Evolutionary conservation across 2,113 vertebrate genomes (phyloP), one percentile per base, ranked within the genome.

Genomic region (Pachycephala philippinensis): DNA sequence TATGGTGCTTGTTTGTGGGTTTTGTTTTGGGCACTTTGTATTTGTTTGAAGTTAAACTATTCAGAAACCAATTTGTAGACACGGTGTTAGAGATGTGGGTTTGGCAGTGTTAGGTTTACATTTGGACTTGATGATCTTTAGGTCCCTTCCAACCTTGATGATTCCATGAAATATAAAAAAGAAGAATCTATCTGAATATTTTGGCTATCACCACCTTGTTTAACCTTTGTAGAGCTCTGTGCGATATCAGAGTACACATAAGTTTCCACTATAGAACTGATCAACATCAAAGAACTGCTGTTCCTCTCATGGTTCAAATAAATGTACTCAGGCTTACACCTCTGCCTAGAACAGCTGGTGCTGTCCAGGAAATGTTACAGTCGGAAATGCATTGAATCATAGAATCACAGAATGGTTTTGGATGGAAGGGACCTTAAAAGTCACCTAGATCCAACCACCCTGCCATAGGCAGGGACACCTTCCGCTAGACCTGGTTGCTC

Each of bases 1-100:
- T 44, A 26, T 15, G 5, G 6, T 78, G 14, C 15, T 83, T 56
- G 20, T 42, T 54, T n/a, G 30, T 75, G 24, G 10, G 9, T 94
- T 64, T 13, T 76, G 39, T 80, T 53, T 5, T 0, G 4, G 4
- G 9, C 2, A 2, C 15, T 61, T 28, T 21, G 9, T 13, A 1
- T 9, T 40, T 30, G 5, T 7, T 72, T 40, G 13, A 70, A 80
- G 40, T 66, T 82, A 49, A 84, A 68, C 14, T 76, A 17, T 40
- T 71, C 13, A 42, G n/a, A 65, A 87, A 65, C 7, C 44, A 59
- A 45, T n/a, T 31, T 84, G 30, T 26, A 87, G 39, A 50, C 3
- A 6, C 3, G 6, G 27, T 37, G 4, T 66, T 45, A 53, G 35
- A 61, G 19, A n/a, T 15, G 11, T 13, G 8, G 9, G 49, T 26